These are phyloP conservation scores for Brachycybe producta DNA, from an alignment of 2,888 invertebrate species.

Conservation along the genomic window DNA sequence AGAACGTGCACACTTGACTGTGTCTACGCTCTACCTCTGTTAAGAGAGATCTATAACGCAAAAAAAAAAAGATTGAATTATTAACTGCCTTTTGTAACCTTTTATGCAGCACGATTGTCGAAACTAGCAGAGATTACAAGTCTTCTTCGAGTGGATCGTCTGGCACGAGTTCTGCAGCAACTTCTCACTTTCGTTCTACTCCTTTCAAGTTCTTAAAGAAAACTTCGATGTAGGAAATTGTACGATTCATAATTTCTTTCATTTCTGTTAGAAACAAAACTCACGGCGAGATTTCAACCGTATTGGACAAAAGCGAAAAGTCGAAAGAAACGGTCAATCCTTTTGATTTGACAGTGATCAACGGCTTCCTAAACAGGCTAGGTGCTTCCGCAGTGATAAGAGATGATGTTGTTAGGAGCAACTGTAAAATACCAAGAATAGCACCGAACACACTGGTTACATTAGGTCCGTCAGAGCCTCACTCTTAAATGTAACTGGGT, in stretches of 20 bases:
- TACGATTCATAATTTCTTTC: background rate
- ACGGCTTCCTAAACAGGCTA: background rate
- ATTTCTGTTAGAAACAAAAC: constrained; percentile 5
- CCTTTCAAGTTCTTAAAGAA: background rate
- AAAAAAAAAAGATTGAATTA: too few relatives aligned
- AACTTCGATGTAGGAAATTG: too few relatives aligned
- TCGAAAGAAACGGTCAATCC: background rate
- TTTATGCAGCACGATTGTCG: constrained; percentile 7
- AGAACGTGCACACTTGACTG: too few relatives aligned
- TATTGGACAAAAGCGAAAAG: background rate
- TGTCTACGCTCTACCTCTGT: too few relatives aligned
- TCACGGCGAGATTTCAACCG: constrained; percentile 1
- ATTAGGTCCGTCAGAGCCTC: background rate
- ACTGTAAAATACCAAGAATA: background rate
- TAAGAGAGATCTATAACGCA: too few relatives aligned
- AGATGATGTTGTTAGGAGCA: background rate
- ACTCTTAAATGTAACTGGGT: background rate
- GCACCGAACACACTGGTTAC: background rate
- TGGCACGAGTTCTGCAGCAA: background rate
- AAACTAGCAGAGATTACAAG: constrained; percentile 9
- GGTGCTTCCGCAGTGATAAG: background rate
- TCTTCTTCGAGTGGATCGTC: constrained; percentile 11
- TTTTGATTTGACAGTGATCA: background rate
- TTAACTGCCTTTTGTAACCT: too few relatives aligned
- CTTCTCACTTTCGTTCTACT: background rate